Evolutionary conservation across 2,113 vertebrate species (phyloP), one percentile per base, ranked within the genome.

Genomic region (Sceloporus tristichus): DNA sequence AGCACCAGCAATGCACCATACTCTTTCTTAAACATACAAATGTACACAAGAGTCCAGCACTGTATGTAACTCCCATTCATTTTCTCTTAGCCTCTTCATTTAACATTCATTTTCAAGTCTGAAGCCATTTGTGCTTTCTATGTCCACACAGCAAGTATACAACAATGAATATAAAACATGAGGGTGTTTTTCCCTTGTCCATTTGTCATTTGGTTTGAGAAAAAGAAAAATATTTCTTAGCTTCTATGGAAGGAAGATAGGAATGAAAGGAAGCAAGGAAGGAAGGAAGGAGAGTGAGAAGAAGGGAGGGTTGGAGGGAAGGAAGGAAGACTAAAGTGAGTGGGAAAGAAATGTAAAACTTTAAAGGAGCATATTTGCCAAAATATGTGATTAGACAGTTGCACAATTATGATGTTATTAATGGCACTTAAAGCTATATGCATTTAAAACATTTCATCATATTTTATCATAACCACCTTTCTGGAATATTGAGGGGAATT

Each of bases 361-460:
- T 82, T 42, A 94, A 93, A 83, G 78, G 66, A 95, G 92, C 34
- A 82, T 90, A 89, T 93, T 93, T 29, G 27, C 21, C 70, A 92
- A 95, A 95, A 94, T 87, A 90, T 8, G 93, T 93, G 85, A 89
- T 95, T 93, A 90, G 93, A 96, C 94, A 94, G 82, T 92, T 94
- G 94, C 81, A 95, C 96, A 96, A 95, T 62, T 91, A 92, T 93
- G 92, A 94, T 38, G 92, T 90, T 90, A 95, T 96, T 97, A 97
- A 97, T 97, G 97, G 97, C 97, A 97, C 97, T 97, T 97, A 96
- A 95, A 95, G 94, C 95, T 97, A 91, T 95, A 96, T 97, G 96
- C 96, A 96, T 95, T 96, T 95, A 94, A 95, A 96, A 95, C 85
- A 90, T 95, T 91, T 92, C 77, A 90, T 91, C 90, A 75, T 84